phyloP scores from a whole-genome alignment of 2,888 invertebrate genomes.

The Amorpha juglandis region DNA sequence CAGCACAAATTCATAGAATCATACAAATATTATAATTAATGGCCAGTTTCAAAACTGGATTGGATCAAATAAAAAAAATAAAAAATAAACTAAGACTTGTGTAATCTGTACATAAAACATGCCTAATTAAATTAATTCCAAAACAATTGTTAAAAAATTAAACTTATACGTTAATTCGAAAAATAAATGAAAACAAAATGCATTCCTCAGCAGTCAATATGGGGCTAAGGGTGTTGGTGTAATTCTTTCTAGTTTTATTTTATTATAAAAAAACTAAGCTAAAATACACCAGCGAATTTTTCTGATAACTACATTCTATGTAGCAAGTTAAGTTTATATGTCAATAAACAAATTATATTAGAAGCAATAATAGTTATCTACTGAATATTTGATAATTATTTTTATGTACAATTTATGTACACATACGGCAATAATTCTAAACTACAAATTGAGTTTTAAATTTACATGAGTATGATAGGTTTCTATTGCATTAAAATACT shows the following conservation, averaged over 20 bases:
- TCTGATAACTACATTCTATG: too few species aligned
- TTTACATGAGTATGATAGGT: too few species aligned
- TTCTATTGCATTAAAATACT: too few species aligned
- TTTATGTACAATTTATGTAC: too few species aligned
- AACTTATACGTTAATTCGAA: constrained; percentile 30
- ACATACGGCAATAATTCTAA: too few species aligned
- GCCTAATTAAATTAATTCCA: constrained; percentile 36
- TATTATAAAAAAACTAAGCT: background rate
- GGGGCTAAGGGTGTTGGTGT: constrained; percentile 39
- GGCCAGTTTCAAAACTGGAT: background rate
- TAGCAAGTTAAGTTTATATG: too few species aligned
- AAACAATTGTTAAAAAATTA: constrained; percentile 33
- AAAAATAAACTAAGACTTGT: background rate
- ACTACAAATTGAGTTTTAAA: too few species aligned
- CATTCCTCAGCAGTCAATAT: constrained; percentile 32
- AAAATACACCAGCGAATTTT: too few species aligned
- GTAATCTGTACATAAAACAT: constrained; percentile 33
- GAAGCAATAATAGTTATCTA: too few species aligned
- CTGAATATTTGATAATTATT: too few species aligned
- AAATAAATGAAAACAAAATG: constrained; percentile 29
- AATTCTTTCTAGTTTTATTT: background rate
- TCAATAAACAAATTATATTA: too few species aligned
- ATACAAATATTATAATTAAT: background rate
- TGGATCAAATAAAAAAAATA: background rate
- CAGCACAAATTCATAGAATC: background rate